Conservation (phyloP, 2,113 vertebrate genomes). For the Ictalurus punctatus region DNA sequence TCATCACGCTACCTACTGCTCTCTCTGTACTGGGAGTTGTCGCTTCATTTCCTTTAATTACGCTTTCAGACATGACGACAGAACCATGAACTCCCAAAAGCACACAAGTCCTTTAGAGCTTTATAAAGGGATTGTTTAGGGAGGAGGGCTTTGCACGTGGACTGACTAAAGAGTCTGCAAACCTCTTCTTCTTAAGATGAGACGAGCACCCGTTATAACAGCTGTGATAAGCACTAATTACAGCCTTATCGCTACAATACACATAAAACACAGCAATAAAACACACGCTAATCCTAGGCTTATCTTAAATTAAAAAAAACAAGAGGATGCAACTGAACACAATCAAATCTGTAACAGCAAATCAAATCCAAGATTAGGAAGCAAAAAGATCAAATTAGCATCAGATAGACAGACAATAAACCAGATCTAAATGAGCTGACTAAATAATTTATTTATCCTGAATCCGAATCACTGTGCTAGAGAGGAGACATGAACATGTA, state of each 20-base stretch:
- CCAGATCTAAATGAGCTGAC: not conserved
- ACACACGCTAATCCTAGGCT: not conserved
- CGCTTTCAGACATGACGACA: not conserved
- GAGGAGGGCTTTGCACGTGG: not conserved
- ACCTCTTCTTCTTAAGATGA: not conserved
- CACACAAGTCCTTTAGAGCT: not conserved
- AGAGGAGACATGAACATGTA: not conserved
- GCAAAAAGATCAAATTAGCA: not conserved
- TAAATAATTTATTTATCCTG: not conserved
- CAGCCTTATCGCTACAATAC: not conserved
- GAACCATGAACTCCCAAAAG: not conserved
- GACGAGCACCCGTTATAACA: not conserved
- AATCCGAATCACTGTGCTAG: not conserved
- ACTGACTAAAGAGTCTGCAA: not conserved
- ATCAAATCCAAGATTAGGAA: not conserved
- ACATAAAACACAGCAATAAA: slow-evolving; percentile 6
- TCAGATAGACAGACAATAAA: not conserved
- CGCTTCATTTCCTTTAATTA: not conserved
- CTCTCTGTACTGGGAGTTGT: not conserved
- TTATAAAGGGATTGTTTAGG: not conserved
- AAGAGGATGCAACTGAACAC: not conserved
- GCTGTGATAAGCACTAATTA: not conserved
- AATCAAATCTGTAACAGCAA: not conserved
- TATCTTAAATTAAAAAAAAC: not conserved
- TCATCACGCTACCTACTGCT: not conserved